Evolutionary conservation across 2,888 invertebrate species (phyloP), one percentile per base, ranked within the genome.

Genomic region (Andrena dorsata): DNA sequence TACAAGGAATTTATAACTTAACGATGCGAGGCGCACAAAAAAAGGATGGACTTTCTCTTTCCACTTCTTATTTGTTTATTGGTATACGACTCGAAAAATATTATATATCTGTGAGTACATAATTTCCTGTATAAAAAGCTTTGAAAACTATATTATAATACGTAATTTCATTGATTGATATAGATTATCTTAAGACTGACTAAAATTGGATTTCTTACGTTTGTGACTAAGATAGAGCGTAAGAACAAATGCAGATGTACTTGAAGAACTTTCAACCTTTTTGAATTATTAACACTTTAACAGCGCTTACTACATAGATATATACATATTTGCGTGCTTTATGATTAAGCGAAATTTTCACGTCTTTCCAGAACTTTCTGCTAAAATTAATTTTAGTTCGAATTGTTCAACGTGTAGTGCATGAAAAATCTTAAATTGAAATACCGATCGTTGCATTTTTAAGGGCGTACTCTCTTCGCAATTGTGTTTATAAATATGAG

Each of bases 1-100:
- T 82, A 61, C 80, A 85, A 82, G 72, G 75, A 78, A 85, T 79
- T 74, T 83, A 60, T 75, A 83, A 80, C 65, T 75, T 82, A 75
- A 71, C 76, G 70, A 86, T 66, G 71, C 41, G 56, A 76, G 60
- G 73, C 63, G 75, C 78, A 76, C 78, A 75, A 56, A 56, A 56
- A 56, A 76, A 66, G 70, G 64, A 76, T 58, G 68, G 61, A 75
- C 64, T 80, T 69, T 73, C 65, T 76, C 63, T 80, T 78, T 35
- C 49, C 53, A 74, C 76, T 80, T 66, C 60, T 79, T 73, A 77
- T 65, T 84, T 64, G 73, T 76, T 77, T 70, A 72, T 61, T 64
- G 63, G 49, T 78, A 74, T 32, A 77, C 35, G 75, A 80, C 74
- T 75, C 56, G 68, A 53, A 28, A 30, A 63, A 76, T 73, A 61